These are phyloP conservation scores for Carassius auratus DNA, from an alignment of 2,113 vertebrate species.

Conservation along the genomic window DNA sequence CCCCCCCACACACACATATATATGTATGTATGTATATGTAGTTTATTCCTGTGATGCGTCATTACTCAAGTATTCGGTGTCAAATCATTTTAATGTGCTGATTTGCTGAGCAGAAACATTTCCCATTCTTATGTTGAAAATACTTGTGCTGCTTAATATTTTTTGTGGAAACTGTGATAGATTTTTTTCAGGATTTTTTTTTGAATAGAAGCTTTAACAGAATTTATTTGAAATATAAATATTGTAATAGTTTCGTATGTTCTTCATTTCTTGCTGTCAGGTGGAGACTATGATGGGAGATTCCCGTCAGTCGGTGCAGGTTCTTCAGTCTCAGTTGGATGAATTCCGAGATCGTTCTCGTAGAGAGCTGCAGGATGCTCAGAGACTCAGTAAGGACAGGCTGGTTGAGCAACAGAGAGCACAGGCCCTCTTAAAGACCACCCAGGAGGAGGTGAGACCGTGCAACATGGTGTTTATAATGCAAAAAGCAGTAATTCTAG, in stretches of 20 bases:
- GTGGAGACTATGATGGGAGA: slow-evolving; percentile 84
- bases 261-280: slow-evolving; percentile 60
- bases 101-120: not conserved
- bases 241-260: not conserved
- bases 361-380: slow-evolving; percentile 84
- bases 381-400: slow-evolving; percentile 85
- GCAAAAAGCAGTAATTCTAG: not conserved
- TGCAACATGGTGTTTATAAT: not conserved
- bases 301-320: slow-evolving; percentile 80
- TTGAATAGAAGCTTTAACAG: not conserved
- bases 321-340: slow-evolving; percentile 84
- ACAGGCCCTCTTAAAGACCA: slow-evolving; percentile 76
- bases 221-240: not conserved
- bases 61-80: too few species aligned
- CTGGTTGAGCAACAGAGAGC: slow-evolving; percentile 83
- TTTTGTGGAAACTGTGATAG: not conserved
- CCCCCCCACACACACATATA: too few species aligned
- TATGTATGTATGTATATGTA: not conserved
- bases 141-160: not conserved
- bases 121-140: not conserved
- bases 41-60: not conserved
- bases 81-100: not conserved
- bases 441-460: slow-evolving; percentile 88
- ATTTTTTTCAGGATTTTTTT: not conserved
- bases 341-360: slow-evolving; percentile 89